Evolutionary conservation across 2,113 vertebrate species (phyloP).

Genomic region (Procavia capensis): DNA sequence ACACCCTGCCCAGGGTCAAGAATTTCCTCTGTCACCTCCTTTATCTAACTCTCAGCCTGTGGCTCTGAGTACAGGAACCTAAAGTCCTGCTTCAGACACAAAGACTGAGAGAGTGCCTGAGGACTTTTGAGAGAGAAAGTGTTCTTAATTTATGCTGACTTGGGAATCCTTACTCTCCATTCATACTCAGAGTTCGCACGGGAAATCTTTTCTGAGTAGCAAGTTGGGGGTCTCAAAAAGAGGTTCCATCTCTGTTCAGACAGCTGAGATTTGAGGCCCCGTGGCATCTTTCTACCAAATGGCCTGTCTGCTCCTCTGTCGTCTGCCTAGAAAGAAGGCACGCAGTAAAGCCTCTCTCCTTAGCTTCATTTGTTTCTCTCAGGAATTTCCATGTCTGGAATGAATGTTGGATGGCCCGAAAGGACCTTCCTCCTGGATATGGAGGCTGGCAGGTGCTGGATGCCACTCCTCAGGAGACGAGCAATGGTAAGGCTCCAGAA

Average conservation of each 20-base stretch:
- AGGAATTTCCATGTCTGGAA: conserved; percentile 87
- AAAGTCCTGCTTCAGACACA: not conserved
- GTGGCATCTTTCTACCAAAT: too few species aligned
- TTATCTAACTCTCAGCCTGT: not conserved
- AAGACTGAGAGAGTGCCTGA: not conserved
- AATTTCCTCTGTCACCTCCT: not conserved
- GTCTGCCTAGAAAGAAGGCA: not conserved
- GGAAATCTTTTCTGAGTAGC: not conserved
- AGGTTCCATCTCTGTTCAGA: not conserved
- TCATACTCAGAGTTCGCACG: not conserved
- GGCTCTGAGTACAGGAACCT: not conserved
- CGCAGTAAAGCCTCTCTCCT: not conserved
- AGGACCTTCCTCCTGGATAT: conserved; percentile 78
- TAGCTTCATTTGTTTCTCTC: not conserved
- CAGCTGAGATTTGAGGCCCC: not conserved
- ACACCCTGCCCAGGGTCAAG: not conserved
- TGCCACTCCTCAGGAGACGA: conserved; percentile 85
- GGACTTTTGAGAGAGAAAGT: not conserved
- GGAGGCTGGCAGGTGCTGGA: conserved; percentile 87
- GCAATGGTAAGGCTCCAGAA: conserved; percentile 75
- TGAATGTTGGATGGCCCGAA: conserved; percentile 86
- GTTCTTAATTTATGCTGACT: not conserved
- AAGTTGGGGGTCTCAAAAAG: not conserved
- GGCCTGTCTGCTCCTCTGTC: not conserved
- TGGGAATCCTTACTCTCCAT: not conserved